Conservation (phyloP, 2,113 vertebrate species). For the Lipophrys pholis region DNA sequence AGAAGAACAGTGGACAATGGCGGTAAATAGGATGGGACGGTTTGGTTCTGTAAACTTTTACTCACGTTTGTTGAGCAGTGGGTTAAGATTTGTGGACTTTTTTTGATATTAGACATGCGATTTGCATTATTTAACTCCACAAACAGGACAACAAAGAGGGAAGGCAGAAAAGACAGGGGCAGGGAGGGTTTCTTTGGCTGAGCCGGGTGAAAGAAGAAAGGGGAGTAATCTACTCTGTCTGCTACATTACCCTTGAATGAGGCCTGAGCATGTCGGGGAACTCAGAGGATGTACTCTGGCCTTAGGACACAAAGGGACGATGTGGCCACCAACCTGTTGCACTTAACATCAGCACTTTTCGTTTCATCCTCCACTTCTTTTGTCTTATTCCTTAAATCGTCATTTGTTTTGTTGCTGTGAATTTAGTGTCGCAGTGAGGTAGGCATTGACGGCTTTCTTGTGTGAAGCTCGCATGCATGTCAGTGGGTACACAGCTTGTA, state of each 20-base stretch:
- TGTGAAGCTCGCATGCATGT: conserved; percentile 38
- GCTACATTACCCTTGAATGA: conserved; percentile 81
- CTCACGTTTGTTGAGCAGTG: not conserved
- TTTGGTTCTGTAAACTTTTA: conserved; percentile 2
- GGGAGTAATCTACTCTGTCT: conserved; percentile 76
- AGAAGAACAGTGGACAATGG: not conserved
- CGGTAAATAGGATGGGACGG: not conserved
- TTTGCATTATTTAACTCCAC: conserved; percentile 11
- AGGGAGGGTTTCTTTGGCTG: conserved; percentile 54
- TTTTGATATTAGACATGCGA: not conserved
- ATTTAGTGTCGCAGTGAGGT: too few relatives aligned
- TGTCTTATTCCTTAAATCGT: not conserved
- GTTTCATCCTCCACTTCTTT: conserved; percentile 35
- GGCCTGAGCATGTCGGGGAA: conserved; percentile 57
- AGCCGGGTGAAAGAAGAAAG: conserved; percentile 67
- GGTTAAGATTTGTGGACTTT: not conserved
- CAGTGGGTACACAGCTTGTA: conserved; percentile 57
- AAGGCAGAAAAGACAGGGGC: conserved; percentile 32
- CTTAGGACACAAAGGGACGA: conserved; percentile 65
- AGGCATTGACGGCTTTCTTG: conserved; percentile 8
- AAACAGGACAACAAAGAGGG: conserved; percentile 55
- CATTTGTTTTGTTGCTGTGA: too few relatives aligned
- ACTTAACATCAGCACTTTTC: conserved; percentile 55
- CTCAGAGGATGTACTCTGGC: conserved; percentile 74
- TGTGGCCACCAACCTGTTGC: conserved; percentile 65